Conservation (phyloP, 30 jellyfish, hydroid and myxozoan genomes). For the Clytia hemisphaerica region DNA sequence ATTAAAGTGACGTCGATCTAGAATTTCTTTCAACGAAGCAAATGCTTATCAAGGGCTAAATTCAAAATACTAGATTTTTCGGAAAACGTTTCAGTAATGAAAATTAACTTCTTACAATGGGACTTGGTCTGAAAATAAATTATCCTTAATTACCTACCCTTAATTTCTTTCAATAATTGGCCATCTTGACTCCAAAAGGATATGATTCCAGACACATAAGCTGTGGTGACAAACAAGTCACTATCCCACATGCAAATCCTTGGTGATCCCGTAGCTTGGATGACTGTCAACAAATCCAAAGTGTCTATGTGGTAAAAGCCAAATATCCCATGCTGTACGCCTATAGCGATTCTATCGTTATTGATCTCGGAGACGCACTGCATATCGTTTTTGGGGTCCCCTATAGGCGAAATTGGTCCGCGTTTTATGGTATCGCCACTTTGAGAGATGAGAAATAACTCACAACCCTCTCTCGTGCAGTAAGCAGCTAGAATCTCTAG, state of each 20-base stretch:
- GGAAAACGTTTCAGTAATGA: no score
- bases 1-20: no score
- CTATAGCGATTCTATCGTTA: conserved; percentile 52
- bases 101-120: no score
- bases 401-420: conserved; percentile 51
- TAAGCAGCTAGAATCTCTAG: conserved; percentile 33
- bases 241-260: conserved; percentile 86
- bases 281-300: conserved; percentile 30
- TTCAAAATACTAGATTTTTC: no score
- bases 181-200: conserved; percentile 65
- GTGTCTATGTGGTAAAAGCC: conserved; percentile 31
- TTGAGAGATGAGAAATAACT: conserved; percentile 14
- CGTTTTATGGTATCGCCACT: conserved; percentile 34
- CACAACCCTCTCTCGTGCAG: conserved; percentile 27
- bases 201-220: conserved; percentile 63
- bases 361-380: conserved; percentile 66
- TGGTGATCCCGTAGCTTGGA: conserved; percentile 94
- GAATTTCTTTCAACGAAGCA: no score
- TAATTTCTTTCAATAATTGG: conserved; percentile 37
- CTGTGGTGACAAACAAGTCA: conserved; percentile 45
- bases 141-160: no score
- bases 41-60: no score
- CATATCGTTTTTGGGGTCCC: conserved; percentile 50
- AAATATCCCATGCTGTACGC: conserved; percentile 74
- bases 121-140: no score